These are phyloP conservation scores for Arnoldichthys spilopterus DNA, from an alignment of 2,797 vertebrate genomes.

Conservation along the genomic window DNA sequence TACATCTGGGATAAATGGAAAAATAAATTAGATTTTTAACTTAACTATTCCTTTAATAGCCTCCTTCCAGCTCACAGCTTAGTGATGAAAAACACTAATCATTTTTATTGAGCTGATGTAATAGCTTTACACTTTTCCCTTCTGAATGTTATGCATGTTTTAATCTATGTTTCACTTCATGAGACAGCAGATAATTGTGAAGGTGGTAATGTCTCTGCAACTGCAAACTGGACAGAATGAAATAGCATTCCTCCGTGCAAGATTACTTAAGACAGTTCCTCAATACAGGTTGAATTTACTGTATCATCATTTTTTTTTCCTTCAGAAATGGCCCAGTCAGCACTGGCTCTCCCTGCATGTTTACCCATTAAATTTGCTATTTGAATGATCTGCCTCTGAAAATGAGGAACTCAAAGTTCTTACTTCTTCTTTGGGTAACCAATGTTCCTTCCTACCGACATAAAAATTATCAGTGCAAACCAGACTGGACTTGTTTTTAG, in stretches of 20 bases:
- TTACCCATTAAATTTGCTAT: constrained; percentile 34
- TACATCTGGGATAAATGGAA: no score
- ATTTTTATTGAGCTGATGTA: not conserved
- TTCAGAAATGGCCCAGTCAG: constrained; percentile 42
- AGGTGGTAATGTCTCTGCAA: not conserved
- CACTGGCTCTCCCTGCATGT: constrained; percentile 26
- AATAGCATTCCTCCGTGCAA: constrained; percentile 31
- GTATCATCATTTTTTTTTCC: constrained; percentile 41
- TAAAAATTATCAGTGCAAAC: constrained; percentile 19
- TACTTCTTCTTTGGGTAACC: constrained; percentile 35
- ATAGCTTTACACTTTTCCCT: not conserved
- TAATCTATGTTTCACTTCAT: constrained; percentile 22
- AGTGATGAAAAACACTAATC: not conserved
- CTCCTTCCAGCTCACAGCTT: not conserved
- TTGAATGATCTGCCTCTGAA: constrained; percentile 26
- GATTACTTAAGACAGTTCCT: constrained; percentile 30
- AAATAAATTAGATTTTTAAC: no score
- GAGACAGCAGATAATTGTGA: constrained; percentile 14
- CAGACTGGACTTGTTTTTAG: constrained; percentile 6
- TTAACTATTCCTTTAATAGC: not conserved
- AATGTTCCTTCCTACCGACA: not conserved
- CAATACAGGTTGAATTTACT: constrained; percentile 37
- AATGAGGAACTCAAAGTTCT: constrained; percentile 35
- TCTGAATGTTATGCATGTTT: constrained; percentile 9
- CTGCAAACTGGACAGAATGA: constrained; percentile 41